phyloP scores from a whole-genome alignment of 1,140 invertebrate species.

The Drosophila subpulchrella region DNA sequence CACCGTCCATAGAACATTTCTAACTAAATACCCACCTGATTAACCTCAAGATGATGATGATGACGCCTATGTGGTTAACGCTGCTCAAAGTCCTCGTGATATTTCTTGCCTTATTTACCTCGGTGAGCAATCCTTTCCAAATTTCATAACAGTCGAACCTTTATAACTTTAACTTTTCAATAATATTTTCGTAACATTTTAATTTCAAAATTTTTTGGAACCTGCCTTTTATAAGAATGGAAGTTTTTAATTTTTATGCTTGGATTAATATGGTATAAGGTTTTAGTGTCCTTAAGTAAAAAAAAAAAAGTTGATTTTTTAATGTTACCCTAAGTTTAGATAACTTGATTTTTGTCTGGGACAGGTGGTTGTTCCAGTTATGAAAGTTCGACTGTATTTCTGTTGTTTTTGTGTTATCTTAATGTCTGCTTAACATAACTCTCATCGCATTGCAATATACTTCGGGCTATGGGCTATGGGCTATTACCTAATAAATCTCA shows the following conservation, averaged over 20 bases:
- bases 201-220: no score
- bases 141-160: conserved; percentile 12
- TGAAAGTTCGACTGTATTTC: conserved; percentile 17
- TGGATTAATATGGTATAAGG: neutral
- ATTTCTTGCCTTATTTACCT: conserved; percentile 59
- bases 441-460: conserved; percentile 8
- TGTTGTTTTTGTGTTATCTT: conserved; percentile 24
- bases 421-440: conserved; percentile 1
- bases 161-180: neutral
- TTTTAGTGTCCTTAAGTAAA: neutral
- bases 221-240: no score
- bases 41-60: conserved; percentile 11
- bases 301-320: neutral
- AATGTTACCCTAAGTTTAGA: neutral
- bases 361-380: conserved; percentile 16
- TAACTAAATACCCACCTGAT: conserved; percentile 2
- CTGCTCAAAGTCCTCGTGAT: conserved; percentile 62
- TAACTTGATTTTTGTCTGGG: neutral
- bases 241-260: no score
- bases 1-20: conserved; percentile 38
- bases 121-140: conserved; percentile 47
- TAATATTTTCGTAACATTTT: neutral
- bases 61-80: conserved; percentile 67
- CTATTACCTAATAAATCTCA: neutral
- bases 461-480: conserved; percentile 4